A percentile compares a stretch with the other conserved stretches of the same genome.
phyloP scores from a whole-genome alignment of 2,888 invertebrate species.

The Nemotelus nigrinus region DNA sequence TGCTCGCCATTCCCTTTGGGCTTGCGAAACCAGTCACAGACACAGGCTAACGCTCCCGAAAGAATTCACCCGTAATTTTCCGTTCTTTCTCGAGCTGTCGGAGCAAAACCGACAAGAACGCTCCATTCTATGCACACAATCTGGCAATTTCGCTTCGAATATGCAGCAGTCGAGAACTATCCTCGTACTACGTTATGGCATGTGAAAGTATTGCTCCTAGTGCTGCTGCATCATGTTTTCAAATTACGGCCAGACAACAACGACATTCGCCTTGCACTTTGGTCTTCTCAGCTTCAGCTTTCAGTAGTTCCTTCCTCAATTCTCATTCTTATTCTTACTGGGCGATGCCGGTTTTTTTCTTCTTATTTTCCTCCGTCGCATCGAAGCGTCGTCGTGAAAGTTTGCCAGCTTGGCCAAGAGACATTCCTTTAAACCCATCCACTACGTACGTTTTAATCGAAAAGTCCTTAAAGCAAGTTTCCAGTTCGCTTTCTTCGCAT shows the following conservation, averaged over 20 bases:
- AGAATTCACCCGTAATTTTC: neutral
- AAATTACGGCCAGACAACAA: slow-evolving; percentile 22
- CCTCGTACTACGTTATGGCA: neutral
- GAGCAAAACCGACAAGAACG: neutral
- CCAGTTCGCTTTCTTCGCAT: too few species aligned
- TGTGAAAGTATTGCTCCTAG: neutral
- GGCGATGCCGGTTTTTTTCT: too few species aligned
- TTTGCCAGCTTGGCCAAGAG: neutral
- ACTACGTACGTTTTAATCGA: neutral
- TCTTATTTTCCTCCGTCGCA: neutral
- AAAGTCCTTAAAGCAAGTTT: slow-evolving; percentile 4
- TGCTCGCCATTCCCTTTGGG: neutral
- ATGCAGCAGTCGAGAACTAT: neutral
- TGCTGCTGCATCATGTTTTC: slow-evolving; percentile 18
- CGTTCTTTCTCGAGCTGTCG: neutral
- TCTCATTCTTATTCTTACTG: too few species aligned
- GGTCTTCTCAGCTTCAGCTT: neutral
- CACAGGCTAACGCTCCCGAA: neutral
- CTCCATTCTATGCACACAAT: too few species aligned
- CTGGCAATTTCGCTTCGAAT: neutral
- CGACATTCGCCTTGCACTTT: slow-evolving; percentile 8
- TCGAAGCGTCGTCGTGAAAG: slow-evolving; percentile 1
- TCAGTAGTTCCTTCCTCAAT: neutral
- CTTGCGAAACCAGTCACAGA: neutral
- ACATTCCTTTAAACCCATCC: neutral